Evolutionary conservation across 2,888 invertebrate genomes (phyloP), one percentile per base, ranked within the genome.

Genomic region (Steinernema carpocapsae): DNA sequence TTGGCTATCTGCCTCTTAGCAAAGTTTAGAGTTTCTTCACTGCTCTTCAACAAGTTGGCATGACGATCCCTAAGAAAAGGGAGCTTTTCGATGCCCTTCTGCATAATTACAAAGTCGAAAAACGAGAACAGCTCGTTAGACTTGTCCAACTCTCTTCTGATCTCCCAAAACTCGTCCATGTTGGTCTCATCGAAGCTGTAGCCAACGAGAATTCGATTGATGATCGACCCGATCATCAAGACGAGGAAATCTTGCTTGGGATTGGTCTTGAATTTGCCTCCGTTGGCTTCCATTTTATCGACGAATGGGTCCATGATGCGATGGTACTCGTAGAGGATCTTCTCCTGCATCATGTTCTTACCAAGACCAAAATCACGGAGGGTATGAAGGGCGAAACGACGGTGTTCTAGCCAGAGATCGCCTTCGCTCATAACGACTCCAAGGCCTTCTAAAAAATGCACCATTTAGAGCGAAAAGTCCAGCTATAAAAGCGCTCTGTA

Each of bases 321-420:
- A 26, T 56, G 56, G 56, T 56, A 56, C 17, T 56, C 56, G 14
- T 22, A 1, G 17, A 70, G 29, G n/a, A 77, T 75, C 19, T 29
- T 42, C 3, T 26, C 46, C 59, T 77, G 74, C 56, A 77, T 71
- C 0, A 70, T 19, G 19, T 46, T 43, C 19, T 46, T 26, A 2
- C 77, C 77, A 22, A 77, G 22, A 1, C 77, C 77, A 19, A 77
- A 70, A 26, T 77, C 74, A 1, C 77, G 71, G 12, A 77, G 56
- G 29, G 42, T 42, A 26, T 26, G 71, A 26, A 51, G 42, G 19
- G 56, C 56, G 56, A 77, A 77, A 26, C 77, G 77, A 0, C 77
- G 73, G 37, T 73, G 76, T 17, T 70, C 45, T 29, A 74, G 46
- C 77, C 77, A 77, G 4, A 32, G 43, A 14, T 70, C 71, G 14